Conservation (phyloP, 2,888 invertebrate genomes). For the Cantharis rufa region DNA sequence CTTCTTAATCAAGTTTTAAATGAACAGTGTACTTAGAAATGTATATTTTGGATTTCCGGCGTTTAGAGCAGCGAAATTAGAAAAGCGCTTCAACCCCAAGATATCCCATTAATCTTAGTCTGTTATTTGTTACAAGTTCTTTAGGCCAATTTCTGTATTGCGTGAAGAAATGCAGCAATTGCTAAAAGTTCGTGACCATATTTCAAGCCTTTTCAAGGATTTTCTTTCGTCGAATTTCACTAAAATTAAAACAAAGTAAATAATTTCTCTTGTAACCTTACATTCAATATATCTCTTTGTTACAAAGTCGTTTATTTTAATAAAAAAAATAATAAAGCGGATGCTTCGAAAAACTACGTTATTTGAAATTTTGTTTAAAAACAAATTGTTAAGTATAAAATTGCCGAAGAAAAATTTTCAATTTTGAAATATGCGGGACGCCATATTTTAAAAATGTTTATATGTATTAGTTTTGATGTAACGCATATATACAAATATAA, state of each 20-base stretch:
- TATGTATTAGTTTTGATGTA: background rate
- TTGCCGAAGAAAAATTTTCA: background rate
- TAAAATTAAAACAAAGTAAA: background rate
- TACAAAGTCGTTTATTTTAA: background rate
- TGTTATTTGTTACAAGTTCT: constrained; percentile 35
- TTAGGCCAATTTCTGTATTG: constrained; percentile 34
- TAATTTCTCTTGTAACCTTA: background rate
- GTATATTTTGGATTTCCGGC: constrained; percentile 30
- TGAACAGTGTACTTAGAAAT: constrained; percentile 17
- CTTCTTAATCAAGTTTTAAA: constrained; percentile 16
- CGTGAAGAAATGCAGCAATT: constrained; percentile 37
- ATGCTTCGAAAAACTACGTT: background rate
- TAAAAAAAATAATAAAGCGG: background rate
- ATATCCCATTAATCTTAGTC: constrained; percentile 37
- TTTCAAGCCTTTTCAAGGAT: constrained; percentile 28
- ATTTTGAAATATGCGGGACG: background rate
- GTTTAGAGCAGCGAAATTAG: constrained; percentile 30
- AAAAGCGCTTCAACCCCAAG: constrained; percentile 32
- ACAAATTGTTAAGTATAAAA: background rate
- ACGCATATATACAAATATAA: constrained; percentile 4
- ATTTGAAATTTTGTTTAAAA: background rate
- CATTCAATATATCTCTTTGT: background rate
- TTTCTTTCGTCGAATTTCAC: constrained; percentile 9
- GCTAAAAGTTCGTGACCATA: constrained; percentile 35
- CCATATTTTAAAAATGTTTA: background rate